These are phyloP conservation scores for Trissonchulus latispiculum DNA, from an alignment of 2,888 invertebrate species.

Conservation along the genomic window DNA sequence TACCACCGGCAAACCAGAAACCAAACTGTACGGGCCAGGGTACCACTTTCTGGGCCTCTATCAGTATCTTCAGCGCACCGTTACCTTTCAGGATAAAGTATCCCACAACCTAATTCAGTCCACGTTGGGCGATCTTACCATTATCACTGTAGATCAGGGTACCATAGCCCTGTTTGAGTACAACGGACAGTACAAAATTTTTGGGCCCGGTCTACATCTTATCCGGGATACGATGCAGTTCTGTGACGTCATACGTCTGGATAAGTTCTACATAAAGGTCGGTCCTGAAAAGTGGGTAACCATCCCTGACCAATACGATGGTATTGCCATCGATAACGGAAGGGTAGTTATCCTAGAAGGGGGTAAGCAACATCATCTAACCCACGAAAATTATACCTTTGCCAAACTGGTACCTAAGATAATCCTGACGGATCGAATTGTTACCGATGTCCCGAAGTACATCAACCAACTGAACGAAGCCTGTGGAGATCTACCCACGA, in stretches of 20 bases:
- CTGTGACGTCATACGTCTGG: not conserved
- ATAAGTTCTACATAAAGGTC: constrained; percentile 6
- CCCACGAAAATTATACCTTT: constrained; percentile 9
- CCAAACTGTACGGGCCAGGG: constrained; percentile 2
- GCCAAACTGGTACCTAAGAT: constrained; percentile 13
- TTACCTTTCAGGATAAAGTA: constrained; percentile 8
- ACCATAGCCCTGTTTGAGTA: constrained; percentile 7
- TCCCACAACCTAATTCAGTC: not conserved
- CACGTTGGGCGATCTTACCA: not conserved
- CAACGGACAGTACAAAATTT: constrained; percentile 13
- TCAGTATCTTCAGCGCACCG: not conserved
- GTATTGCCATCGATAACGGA: constrained; percentile 12
- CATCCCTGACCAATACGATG: constrained; percentile 11
- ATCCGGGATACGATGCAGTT: constrained; percentile 14
- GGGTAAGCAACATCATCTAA: constrained; percentile 8
- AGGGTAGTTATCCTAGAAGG: not conserved
- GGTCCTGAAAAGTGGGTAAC: constrained; percentile 12
- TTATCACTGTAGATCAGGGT: constrained; percentile 6
- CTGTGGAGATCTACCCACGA: not conserved
- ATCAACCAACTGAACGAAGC: not conserved
- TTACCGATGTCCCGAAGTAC: constrained; percentile 8
- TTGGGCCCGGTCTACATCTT: constrained; percentile 1
- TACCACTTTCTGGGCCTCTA: constrained; percentile 6
- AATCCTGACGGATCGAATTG: constrained; percentile 10
- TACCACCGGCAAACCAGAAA: not conserved